Conservation (phyloP, 2,113 vertebrate genomes). For the Brachypteracias leptosomus region DNA sequence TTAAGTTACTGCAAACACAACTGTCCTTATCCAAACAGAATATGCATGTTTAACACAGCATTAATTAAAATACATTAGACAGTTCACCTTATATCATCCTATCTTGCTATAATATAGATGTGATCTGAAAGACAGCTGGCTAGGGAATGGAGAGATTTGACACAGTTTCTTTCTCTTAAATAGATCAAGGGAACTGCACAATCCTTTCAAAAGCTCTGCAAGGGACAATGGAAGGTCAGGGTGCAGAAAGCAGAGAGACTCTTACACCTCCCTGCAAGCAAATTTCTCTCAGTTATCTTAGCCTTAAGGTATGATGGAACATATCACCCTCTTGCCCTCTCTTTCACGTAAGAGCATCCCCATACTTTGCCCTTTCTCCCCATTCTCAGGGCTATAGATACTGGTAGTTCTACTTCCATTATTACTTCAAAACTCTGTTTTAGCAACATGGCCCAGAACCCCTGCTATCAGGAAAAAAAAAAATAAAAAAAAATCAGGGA, state of each 20-base stretch:
- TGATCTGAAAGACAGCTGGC: slow-evolving; percentile 44
- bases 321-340: background rate
- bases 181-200: slow-evolving; percentile 50
- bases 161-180: slow-evolving; percentile 60
- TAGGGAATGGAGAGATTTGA: slow-evolving; percentile 49
- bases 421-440: background rate
- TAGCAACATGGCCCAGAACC: background rate
- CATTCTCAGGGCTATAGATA: background rate
- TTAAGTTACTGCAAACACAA: background rate
- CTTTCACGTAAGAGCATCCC: slow-evolving; percentile 20
- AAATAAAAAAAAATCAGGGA: background rate
- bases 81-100: background rate
- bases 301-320: background rate
- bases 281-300: background rate
- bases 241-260: slow-evolving; percentile 20
- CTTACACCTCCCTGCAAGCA: background rate
- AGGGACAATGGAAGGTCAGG: slow-evolving; percentile 52
- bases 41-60: background rate
- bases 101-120: slow-evolving; percentile 15
- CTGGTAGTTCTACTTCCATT: background rate
- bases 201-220: slow-evolving; percentile 25
- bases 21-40: background rate
- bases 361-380: background rate
- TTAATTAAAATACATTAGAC: slow-evolving; percentile 27
- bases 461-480: background rate